Percentiles rank a stretch among this genome's conserved stretches.
Conservation (phyloP, 2,888 invertebrate species). For the Harpagoxenus sublaevis region DNA sequence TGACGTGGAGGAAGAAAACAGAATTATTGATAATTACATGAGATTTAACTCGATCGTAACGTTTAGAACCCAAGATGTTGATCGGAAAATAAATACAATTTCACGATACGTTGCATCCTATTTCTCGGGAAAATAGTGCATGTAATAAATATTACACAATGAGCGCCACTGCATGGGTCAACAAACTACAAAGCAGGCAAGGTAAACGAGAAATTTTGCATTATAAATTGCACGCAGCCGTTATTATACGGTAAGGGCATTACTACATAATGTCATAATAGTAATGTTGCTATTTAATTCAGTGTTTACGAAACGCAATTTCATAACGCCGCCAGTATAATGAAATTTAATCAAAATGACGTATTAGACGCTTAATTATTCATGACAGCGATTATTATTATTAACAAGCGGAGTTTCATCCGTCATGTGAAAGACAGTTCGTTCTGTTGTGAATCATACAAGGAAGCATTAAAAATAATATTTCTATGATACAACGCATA, state of each 20-base stretch:
- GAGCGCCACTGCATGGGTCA: conserved; percentile 45
- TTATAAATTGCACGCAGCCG: conserved; percentile 48
- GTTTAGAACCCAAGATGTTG: not conserved
- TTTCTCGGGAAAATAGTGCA: not conserved
- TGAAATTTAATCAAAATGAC: conserved; percentile 56
- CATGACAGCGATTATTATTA: conserved; percentile 46
- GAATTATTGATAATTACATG: not conserved
- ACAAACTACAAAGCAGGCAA: conserved; percentile 51
- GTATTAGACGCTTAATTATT: conserved; percentile 54
- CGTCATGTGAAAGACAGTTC: conserved; percentile 20
- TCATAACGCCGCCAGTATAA: conserved; percentile 37
- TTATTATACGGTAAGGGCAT: conserved; percentile 53
- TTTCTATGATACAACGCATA: not conserved
- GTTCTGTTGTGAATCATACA: not conserved
- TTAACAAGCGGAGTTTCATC: conserved; percentile 21
- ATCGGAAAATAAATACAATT: conserved; percentile 14
- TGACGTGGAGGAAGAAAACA: not conserved
- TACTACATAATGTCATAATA: conserved; percentile 53
- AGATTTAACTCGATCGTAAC: not conserved
- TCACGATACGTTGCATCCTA: not conserved
- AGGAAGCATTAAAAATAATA: not conserved
- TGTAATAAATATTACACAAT: conserved; percentile 36
- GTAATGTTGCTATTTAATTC: conserved; percentile 57
- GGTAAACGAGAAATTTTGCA: conserved; percentile 54
- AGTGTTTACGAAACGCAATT: conserved; percentile 54